phyloP scores from a whole-genome alignment of 2,888 invertebrate species.

The Agrochola lota region DNA sequence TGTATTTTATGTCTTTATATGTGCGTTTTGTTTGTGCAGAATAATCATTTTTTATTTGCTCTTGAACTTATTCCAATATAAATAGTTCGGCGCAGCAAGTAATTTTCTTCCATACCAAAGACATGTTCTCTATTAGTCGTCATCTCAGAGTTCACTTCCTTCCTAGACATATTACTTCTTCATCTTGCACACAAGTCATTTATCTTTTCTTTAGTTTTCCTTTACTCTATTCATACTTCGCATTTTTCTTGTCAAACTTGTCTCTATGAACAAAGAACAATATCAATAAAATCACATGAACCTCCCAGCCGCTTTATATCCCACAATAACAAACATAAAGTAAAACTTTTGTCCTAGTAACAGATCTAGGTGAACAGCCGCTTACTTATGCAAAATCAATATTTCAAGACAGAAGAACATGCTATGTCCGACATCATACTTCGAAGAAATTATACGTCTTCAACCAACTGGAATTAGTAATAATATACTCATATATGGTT shows the following conservation, averaged over 20 bases:
- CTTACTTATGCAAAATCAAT: slow-evolving; percentile 52
- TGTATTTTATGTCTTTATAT: too few relatives aligned
- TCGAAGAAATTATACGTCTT: slow-evolving; percentile 14
- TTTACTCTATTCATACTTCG: neutral
- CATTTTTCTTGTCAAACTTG: neutral
- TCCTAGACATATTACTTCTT: neutral
- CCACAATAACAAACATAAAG: neutral
- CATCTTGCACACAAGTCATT: neutral
- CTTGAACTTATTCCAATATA: too few relatives aligned
- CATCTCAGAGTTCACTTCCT: neutral
- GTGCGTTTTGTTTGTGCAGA: too few relatives aligned
- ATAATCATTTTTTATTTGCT: too few relatives aligned
- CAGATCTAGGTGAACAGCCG: slow-evolving; percentile 16
- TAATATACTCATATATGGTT: neutral
- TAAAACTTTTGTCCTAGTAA: slow-evolving; percentile 19
- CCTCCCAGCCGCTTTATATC: neutral
- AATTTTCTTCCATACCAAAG: too few relatives aligned
- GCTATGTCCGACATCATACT: slow-evolving; percentile 11
- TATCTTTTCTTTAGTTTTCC: neutral
- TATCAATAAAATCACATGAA: neutral
- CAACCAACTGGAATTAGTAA: neutral
- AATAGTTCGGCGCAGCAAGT: too few relatives aligned
- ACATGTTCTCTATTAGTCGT: too few relatives aligned
- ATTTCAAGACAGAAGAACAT: slow-evolving; percentile 33
- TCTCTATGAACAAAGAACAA: neutral